Evolutionary conservation across 1,140 invertebrate species (phyloP), one percentile per base, ranked within the genome.

Genomic region (Polyergus mexicanus): DNA sequence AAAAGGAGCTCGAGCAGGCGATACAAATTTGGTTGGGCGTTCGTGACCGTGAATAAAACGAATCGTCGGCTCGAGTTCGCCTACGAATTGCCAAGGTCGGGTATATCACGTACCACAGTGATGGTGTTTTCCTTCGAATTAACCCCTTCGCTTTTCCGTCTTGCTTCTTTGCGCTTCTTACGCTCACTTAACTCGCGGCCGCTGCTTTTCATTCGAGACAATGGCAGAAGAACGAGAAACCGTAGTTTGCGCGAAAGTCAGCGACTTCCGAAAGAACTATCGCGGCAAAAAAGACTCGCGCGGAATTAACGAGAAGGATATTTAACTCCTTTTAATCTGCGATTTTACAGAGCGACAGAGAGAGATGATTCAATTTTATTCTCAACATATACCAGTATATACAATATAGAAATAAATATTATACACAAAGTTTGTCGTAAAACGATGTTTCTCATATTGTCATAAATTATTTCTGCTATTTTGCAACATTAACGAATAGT

Each of bases 21-120:
- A 83, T 83, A 74, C 74, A 89, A 90, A 90, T 58, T 44, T 84
- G 65, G 89, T 90, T 90, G 84, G 68, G 88, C 44, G 80, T 87
- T 89, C 90, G 85, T 88, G 85, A 86, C 76, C 87, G 84, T 68
- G 88, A 91, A 84, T 92, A 92, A 92, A 91, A 89, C 88, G 87
- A 91, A 89, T 92, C 86, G 77, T 71, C 78, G 63, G 84, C 77
- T 87, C 85, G 89, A 44, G 35, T 72, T 72, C 38, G 56, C n/a
- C 74, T 71, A 47, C 58, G 56, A 54, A 81, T 62, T 68, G 68
- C 78, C 58, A 72, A 85, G 62, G 58, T 58, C 65, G 78, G 28
- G 51, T 74, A 84, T 86, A 86, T 89, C 88, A 86, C 84, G 86
- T 87, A 78, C 63, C 84, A 38, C 51, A 22, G 16, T 19, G 62